Base-by-base conservation (phyloP, 2,797 vertebrate genomes). In the Pitangus sulphuratus region DNA sequence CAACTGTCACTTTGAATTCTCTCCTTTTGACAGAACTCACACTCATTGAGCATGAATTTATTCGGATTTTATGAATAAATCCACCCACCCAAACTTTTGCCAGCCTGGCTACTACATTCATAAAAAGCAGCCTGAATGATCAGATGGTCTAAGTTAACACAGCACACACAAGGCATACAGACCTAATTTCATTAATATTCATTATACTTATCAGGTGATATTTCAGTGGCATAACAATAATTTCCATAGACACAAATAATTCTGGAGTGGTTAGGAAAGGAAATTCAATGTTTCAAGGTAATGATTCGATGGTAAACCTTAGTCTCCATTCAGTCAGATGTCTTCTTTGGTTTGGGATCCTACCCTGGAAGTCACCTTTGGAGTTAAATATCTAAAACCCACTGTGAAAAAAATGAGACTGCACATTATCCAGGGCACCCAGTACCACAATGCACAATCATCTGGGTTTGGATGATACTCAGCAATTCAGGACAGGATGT, bases 381-480 rank as follows among this genome's bases (percentile, higher is more conserved):
- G 24, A 68, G 18, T 42, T 33, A 50, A 35, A 12, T 26, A 53
- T 18, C 24, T 53, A 57, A 62, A 61, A 24, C 17, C 2, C 28
- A 39, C 11, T 45, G 31, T 6, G 31, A 70, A 58, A 53, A 58
- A 83, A 11, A 21, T 4, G 24, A 76, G 20, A 33, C 17, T 1
- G 1, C 9, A 3, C 22, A 15, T 47, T 87, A 20, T 6, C 30
- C 20, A 45, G 44, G 21, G 56, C 44, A 83, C 33, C 16, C 26
- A 26, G 37, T 56, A 48, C 47, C 2, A 1, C 31, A 56, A 66
- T 0, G 0, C 8, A 25, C 44, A n/a, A 39, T 18, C 3, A 0
- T 12, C 47, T 35, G n/a, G 7, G 22, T 83, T 72, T 60, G 16
- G 35, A 19, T 54, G 35, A 17, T 35, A 19, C 47, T 50, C n/a